A percentile compares a stretch with the other conserved stretches of the same genome.
These are phyloP conservation scores for Anoplolepis gracilipes DNA, from an alignment of 1,140 invertebrate genomes.

Conservation along the genomic window DNA sequence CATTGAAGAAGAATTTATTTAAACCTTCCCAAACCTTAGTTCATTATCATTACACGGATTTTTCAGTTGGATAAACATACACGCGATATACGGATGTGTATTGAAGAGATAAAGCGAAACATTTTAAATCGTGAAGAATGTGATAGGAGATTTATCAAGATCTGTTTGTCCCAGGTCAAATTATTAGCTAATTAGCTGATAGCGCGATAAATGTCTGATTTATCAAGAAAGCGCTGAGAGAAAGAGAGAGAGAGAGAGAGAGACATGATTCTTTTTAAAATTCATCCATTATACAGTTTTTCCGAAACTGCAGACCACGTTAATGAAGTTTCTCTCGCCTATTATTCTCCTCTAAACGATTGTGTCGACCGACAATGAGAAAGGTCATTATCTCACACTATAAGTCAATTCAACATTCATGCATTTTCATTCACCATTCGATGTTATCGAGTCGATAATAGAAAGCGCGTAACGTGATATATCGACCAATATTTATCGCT, in stretches of 20 bases:
- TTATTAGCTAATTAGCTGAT: neutral
- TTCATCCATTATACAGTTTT: neutral
- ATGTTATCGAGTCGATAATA: constrained; percentile 48
- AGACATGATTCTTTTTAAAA: neutral
- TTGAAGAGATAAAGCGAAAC: neutral
- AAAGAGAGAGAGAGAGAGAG: no score
- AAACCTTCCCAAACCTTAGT: neutral
- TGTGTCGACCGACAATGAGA: constrained; percentile 6
- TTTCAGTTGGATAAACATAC: neutral
- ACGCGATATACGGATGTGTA: neutral
- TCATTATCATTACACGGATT: neutral
- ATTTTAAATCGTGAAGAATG: neutral
- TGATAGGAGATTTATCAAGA: neutral
- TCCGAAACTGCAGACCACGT: neutral
- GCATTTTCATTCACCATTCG: neutral
- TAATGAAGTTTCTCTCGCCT: neutral
- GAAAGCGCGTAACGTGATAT: constrained; percentile 15
- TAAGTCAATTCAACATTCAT: constrained; percentile 42
- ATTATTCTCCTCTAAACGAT: neutral
- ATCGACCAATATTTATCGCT: constrained; percentile 31
- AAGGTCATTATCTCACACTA: constrained; percentile 44
- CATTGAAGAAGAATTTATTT: neutral
- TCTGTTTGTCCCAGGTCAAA: neutral
- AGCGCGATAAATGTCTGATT: neutral
- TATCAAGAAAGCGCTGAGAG: neutral